phyloP scores from a whole-genome alignment of 2,888 invertebrate genomes.

The Apamea anceps region DNA sequence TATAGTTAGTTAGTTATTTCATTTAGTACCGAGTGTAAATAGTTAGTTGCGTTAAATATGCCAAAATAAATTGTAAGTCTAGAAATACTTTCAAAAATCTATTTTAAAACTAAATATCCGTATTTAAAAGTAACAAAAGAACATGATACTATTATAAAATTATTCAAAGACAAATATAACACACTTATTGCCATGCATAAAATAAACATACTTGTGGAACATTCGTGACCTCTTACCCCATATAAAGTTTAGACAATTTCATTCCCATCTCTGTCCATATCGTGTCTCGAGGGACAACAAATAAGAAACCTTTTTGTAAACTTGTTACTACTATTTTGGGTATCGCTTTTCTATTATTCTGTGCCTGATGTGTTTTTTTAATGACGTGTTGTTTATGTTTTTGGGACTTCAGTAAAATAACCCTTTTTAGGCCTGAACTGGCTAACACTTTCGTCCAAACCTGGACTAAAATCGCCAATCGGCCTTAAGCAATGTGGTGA shows the following conservation, averaged over 20 bases:
- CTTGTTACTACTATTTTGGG: conserved; percentile 47
- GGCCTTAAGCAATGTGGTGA: no score
- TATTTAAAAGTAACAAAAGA: background rate
- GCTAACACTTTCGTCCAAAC: no score
- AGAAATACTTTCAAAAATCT: no score
- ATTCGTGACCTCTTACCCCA: conserved; percentile 47
- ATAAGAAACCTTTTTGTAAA: conserved; percentile 53
- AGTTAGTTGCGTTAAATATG: no score
- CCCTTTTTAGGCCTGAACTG: no score
- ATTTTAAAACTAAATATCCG: no score
- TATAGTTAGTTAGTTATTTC: no score
- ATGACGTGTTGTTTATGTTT: conserved; percentile 3
- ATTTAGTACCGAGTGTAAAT: no score
- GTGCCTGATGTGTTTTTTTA: conserved; percentile 19
- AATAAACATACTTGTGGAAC: conserved; percentile 22
- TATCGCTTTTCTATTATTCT: conserved; percentile 44
- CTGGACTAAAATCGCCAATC: no score
- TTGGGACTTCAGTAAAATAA: background rate
- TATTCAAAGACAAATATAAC: conserved; percentile 17
- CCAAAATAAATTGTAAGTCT: no score
- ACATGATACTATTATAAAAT: background rate
- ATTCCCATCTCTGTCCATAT: conserved; percentile 40
- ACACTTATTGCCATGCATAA: conserved; percentile 15
- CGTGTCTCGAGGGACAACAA: conserved; percentile 31
- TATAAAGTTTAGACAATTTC: conserved; percentile 51